Base-by-base conservation (phyloP, 2,113 vertebrate genomes). In the Atractosteus spatula region DNA sequence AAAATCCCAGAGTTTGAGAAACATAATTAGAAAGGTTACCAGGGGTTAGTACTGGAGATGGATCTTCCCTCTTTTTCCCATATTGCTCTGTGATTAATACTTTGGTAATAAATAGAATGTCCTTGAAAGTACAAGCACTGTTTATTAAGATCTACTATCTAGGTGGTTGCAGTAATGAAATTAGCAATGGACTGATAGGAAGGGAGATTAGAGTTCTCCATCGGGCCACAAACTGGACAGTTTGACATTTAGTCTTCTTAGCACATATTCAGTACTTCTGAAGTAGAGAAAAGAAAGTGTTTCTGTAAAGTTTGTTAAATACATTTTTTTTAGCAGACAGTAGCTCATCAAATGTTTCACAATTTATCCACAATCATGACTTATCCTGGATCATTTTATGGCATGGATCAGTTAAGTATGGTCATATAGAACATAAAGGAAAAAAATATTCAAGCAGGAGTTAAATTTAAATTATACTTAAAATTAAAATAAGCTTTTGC, bases 101-200 rank as follows among this genome's bases (percentile, higher is more conserved):
- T 64, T 64, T 63, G 44, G 45, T 71, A 64, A 42, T 64, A 17
- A 43, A 55, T 64, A 64, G 61, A 54, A 55, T 63, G 47, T 42
- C 44, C 45, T 63, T 54, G 70, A 70, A 70, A 4, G 14, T 62
- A 42, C 16, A 4, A 69, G 14, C 68, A 29, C 43, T 14, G 41
- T 13, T 71, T 71, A 71, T 71, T 71, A 71, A 64, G 61, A 64
- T 64, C 69, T 43, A 54, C 54, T 62, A 44, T 47, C 57, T 62
- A 7, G 42, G 70, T 42, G 12, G 44, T 51, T 42, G 62, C 70
- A 54, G 51, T 64, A 7, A 71, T 64, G 47, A 54, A 71, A 71
- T 71, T 63, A 70, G 59, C 43, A 13, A 7, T 64, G 62, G 61
- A 44, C 41, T 61, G 44, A 64, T 13, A 55, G 70, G 11, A 71